Conservation (phyloP, 2,888 invertebrate genomes). For the Leptopilina myrica region DNA sequence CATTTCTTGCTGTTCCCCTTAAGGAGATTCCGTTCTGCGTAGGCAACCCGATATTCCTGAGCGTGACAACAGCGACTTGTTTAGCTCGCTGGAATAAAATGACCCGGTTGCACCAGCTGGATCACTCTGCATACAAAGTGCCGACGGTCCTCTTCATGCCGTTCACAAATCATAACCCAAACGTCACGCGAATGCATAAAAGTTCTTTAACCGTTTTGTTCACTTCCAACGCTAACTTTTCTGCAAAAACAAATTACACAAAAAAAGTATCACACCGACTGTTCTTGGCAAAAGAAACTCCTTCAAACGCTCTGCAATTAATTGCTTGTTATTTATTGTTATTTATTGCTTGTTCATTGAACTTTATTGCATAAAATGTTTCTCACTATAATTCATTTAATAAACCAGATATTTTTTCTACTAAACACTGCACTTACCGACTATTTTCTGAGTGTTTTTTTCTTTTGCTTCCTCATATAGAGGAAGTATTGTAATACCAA, state of each 20-base stretch:
- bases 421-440: too few species aligned
- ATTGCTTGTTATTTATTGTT: not conserved
- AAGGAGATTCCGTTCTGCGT: constrained; percentile 48
- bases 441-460: too few species aligned
- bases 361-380: not conserved
- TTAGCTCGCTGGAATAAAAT: constrained; percentile 44
- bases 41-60: constrained; percentile 49
- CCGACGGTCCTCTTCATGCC: constrained; percentile 22
- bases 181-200: constrained; percentile 36
- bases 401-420: too few species aligned
- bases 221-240: constrained; percentile 2
- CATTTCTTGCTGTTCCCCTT: constrained; percentile 45
- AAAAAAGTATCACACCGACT: too few species aligned
- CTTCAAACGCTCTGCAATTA: not conserved
- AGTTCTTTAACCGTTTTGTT: constrained; percentile 24
- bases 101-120: constrained; percentile 49
- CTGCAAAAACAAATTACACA: not conserved
- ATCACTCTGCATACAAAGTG: constrained; percentile 51
- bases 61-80: constrained; percentile 40
- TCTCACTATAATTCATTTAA: too few species aligned
- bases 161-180: constrained; percentile 43
- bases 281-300: constrained; percentile 11
- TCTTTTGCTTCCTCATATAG: too few species aligned
- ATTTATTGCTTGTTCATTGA: not conserved
- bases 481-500: too few species aligned